These are phyloP conservation scores for Oceanites oceanicus DNA, from an alignment of 2,113 vertebrate genomes.

Conservation along the genomic window DNA sequence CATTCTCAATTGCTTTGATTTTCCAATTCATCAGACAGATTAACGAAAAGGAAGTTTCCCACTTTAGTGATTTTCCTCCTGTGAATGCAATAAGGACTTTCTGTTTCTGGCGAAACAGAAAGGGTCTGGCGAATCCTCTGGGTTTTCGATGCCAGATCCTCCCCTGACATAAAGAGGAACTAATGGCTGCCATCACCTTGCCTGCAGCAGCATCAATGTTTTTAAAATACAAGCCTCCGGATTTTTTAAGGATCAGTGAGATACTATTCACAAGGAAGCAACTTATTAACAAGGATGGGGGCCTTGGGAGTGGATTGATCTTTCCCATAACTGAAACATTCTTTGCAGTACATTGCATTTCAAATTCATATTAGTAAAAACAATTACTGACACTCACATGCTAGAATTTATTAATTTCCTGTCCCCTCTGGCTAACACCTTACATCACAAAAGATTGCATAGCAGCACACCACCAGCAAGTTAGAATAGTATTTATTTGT, in stretches of 20 bases:
- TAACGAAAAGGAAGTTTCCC: not conserved
- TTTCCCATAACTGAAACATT: slow-evolving; percentile 33
- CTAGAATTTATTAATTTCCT: slow-evolving; percentile 18
- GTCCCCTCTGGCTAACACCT: slow-evolving; percentile 13
- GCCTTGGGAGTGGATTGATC: slow-evolving; percentile 34
- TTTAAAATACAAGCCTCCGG: slow-evolving; percentile 65
- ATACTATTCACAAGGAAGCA: slow-evolving; percentile 48
- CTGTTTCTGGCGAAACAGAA: not conserved
- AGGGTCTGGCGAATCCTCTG: slow-evolving; percentile 7
- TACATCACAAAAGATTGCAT: not conserved
- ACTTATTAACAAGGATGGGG: slow-evolving; percentile 55
- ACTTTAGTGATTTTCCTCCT: slow-evolving; percentile 20
- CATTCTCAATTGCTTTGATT: not conserved
- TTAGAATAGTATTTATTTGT: not conserved
- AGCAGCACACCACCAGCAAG: not conserved
- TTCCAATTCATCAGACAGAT: slow-evolving; percentile 22
- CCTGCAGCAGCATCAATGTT: slow-evolving; percentile 51
- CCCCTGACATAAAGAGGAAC: slow-evolving; percentile 55
- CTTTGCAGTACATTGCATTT: slow-evolving; percentile 25
- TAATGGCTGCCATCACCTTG: slow-evolving; percentile 72
- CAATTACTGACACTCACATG: slow-evolving; percentile 25
- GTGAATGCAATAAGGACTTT: slow-evolving; percentile 27
- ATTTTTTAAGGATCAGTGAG: slow-evolving; percentile 59
- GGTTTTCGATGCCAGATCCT: slow-evolving; percentile 49
- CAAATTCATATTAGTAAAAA: slow-evolving; percentile 31